Evolutionary conservation across 2,797 vertebrate genomes (phyloP).

Genomic region (Tolypeutes matacus): DNA sequence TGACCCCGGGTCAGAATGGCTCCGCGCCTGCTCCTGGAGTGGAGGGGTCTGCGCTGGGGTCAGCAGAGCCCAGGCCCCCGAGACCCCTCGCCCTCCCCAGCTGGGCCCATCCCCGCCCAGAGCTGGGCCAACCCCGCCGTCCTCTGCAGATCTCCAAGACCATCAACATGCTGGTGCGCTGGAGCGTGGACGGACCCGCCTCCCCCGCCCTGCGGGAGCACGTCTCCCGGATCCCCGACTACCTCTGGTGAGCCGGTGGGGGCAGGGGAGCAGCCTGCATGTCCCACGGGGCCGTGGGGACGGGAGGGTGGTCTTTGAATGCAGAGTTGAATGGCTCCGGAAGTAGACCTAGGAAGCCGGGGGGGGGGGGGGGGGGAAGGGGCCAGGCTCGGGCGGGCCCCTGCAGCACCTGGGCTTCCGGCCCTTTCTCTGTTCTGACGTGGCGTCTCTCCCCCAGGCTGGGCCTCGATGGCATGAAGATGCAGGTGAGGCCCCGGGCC

Average conservation of each 20-base stretch:
- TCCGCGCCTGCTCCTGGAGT: too few species aligned
- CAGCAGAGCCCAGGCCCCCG: neutral
- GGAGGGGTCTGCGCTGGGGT: too few species aligned
- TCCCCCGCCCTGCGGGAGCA: conserved; percentile 94
- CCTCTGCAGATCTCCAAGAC: conserved; percentile 95
- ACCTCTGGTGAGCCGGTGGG: conserved; percentile 93
- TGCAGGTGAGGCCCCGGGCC: conserved; percentile 92
- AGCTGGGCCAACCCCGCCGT: too few species aligned
- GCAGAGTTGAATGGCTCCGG: too few species aligned
- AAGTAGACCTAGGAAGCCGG: too few species aligned
- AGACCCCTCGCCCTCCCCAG: neutral
- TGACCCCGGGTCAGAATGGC: too few species aligned
- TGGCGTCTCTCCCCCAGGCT: conserved; percentile 89
- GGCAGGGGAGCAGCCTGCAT: too few species aligned
- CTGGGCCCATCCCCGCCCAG: neutral
- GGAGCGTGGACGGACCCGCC: conserved; percentile 92
- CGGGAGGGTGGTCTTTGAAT: too few species aligned
- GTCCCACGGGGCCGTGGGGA: too few species aligned
- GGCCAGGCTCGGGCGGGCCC: neutral
- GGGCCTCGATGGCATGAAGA: conserved; percentile 97
- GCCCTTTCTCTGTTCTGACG: neutral
- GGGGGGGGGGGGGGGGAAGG: too few species aligned
- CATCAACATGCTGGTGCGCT: conserved; percentile 97
- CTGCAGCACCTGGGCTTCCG: too few species aligned
- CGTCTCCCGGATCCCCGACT: conserved; percentile 95